Evolutionary conservation across 2,797 vertebrate genomes (phyloP), one percentile per base, ranked within the genome.

Genomic region (Austrolebias charrua): DNA sequence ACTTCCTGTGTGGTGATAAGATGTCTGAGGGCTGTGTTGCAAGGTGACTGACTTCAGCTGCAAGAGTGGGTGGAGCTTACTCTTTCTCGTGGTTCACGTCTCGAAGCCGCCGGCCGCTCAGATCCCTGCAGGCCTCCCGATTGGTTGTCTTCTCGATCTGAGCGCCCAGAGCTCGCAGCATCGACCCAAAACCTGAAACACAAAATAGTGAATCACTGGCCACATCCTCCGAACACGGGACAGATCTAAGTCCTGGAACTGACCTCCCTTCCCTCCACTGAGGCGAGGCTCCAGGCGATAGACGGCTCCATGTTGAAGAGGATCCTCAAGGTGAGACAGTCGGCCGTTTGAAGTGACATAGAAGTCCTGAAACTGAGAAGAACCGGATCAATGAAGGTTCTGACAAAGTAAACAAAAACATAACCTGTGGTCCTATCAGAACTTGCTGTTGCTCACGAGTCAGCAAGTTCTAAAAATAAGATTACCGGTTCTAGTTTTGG

Each of bases 61-160:
- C 16, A 45, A 9, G 44, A 31, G 24, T 10, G 16, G 48, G 24
- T 13, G 48, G 42, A 3, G 5, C 93, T 94, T 84, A 98, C 97
- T 96, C 95, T 86, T 98, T 99, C 81, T 98, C 97, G 0, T 98
- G 96, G 76, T 99, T 99, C 73, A 99, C 97, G 40, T 99, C 97
- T 47, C 97, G 78, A 5, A 99, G 93, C 6, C 97, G 92, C 3
- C 97, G 92, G 0, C 97, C 97, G 2, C 97, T 99, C 78, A 98
- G 93, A 35, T 99, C 97, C 54, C 96, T 88, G 70, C 97, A 99
- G 1, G 97, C 97, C 84, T 98, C 97, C 0, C 97, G 90, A 57
- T 99, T 99, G 0, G 97, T 99, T 0, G 97, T 99, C 90, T 98
- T 99, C 84, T 99, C 97, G 18, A 99, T 99, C 88, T 98, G 97